Conservation (phyloP, 2,113 vertebrate genomes). For the Podocnemis expansa region DNA sequence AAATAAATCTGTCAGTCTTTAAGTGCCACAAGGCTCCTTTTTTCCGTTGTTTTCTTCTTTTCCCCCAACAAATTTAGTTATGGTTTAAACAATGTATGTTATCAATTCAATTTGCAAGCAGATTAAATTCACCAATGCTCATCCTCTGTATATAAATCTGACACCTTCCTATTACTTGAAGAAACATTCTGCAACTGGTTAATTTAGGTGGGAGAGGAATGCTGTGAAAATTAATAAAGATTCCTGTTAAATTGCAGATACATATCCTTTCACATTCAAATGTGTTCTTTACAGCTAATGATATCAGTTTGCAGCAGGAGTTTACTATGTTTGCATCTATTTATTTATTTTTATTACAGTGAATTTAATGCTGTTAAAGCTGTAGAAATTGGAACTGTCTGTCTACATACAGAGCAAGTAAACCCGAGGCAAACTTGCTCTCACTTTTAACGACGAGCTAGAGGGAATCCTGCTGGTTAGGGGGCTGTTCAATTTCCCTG, state of each 20-base stretch:
- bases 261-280: neutral
- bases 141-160: neutral
- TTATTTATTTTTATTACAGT: neutral
- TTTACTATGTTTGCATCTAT: neutral
- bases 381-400: neutral
- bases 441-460: neutral
- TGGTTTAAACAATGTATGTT: neutral
- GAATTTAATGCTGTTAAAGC: neutral
- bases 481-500: neutral
- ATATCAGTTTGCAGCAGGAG: neutral
- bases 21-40: too few species aligned
- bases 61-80: neutral
- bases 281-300: neutral
- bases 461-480: neutral
- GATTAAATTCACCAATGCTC: conserved; percentile 15
- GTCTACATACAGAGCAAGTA: neutral
- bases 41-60: too few species aligned
- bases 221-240: conserved; percentile 9
- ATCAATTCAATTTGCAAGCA: conserved; percentile 19
- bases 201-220: conserved; percentile 11
- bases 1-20: too few species aligned
- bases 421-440: neutral
- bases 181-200: neutral
- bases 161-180: neutral
- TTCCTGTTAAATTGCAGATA: conserved; percentile 6